Base-by-base conservation (phyloP, 2,113 vertebrate species). In the Peucedramus taeniatus region DNA sequence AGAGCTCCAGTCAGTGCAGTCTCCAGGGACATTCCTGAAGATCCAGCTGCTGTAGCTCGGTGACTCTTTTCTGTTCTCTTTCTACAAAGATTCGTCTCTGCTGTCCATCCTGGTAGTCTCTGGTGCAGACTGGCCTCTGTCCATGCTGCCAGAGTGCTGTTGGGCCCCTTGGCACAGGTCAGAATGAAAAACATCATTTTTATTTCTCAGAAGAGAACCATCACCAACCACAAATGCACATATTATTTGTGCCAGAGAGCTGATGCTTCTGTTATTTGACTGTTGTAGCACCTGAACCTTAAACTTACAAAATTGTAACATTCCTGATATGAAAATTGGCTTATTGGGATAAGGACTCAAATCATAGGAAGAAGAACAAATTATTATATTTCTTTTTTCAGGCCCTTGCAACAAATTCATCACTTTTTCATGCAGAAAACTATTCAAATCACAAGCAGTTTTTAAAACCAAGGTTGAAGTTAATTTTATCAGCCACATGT, bases 181-280 rank as follows among this genome's bases (percentile, higher is more conserved):
- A 42, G 24, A n/a, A 40, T 6, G 13, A 11, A 56, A 53, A 89
- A 23, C 5, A 13, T 66, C 20, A 21, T 10, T 81, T 86, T 49
- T 22, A 11, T 42, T 70, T 72, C 42, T 72, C 45, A 20, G 15
- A 35, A 39, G 23, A 83, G 39, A 78, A 13, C 10, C 15, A 57
- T 9, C 37, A 74, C 5, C 26, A 53, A 7, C 26, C 35, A 53
- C 39, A 40, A 74, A 40, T 2, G 4, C 1, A 0, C 9, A 5
- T 24, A 21, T 50, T 68, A 27, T 78, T 93, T 37, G 57, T 3
- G 0, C 35, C 78, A 9, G 9, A 51, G 27, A 37, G 30, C 28
- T 60, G 30, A 35, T 81, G 54, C n/a, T 39, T 45, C 72, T 71
- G 24, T 60, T 21, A 30, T 35, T 44, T 24, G 30, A 30, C 15